Evolutionary conservation across 2,113 vertebrate genomes (phyloP), one percentile per base, ranked within the genome.

Genomic region (Argyrosomus japonicus): DNA sequence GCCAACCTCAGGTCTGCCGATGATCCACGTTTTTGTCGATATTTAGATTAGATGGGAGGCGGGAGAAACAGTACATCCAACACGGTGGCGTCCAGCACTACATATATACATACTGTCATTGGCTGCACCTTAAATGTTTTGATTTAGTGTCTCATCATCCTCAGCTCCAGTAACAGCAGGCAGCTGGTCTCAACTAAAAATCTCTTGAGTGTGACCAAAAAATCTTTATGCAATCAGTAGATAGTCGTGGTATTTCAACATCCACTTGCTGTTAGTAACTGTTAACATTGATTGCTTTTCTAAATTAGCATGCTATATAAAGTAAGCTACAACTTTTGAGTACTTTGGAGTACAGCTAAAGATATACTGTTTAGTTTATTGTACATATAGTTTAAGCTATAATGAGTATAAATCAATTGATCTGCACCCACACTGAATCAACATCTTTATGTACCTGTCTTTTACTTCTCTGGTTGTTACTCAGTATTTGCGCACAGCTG

Each of bases 381-480:
- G 17, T 27, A 5, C 15, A 25, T 65, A 5, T 65, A 65, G 25
- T 68, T 32, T 1, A 17, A 29, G 6, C 19, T 54, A 12, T 40
- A n/a, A 14, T 54, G 18, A 8, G 29, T 70, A 19, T 27, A n/a
- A 48, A n/a, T 73, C 5, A 43, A 9, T 14, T 25, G 60, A 69
- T 32, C 64, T 36, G 0, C 32, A 54, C 50, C 43, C 63, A 58
- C 68, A 21, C 21, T 56, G 21, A 40, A 51, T 36, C 62, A 21
- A 7, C 40, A 65, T 12, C 63, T 21, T 29, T 14, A 36, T 67
- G 25, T 18, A 67, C 29, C n/a, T 2, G 3, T 56, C 7, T 53
- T 48, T 57, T 29, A 19, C 47, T 56, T 54, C 57, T 77, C 47
- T 25, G 18, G 13, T 74, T 69, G 12, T 75, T 61, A 65, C 27